A percentile compares a stretch with the other conserved stretches of the same genome.
phyloP scores from a whole-genome alignment of 2,888 invertebrate species.

The Caenorhabditis zanzibari region DNA sequence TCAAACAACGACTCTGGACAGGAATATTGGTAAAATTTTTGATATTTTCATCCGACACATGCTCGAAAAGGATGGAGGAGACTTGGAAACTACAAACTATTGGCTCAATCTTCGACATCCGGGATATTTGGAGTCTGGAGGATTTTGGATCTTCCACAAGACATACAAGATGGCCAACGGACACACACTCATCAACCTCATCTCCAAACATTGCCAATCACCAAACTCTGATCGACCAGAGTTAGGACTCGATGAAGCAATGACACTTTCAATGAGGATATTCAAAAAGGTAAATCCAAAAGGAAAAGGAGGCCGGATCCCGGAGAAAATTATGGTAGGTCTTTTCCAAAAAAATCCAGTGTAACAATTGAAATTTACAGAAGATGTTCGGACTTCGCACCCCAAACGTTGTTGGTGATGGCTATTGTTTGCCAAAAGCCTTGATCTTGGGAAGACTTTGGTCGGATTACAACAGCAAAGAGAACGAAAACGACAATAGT shows the following conservation, averaged over 20 bases:
- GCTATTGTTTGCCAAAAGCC: conserved; percentile 5
- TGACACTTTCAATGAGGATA: neutral
- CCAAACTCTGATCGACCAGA: neutral
- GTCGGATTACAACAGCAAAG: neutral
- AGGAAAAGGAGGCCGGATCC: neutral
- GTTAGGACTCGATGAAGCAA: neutral
- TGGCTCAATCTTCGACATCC: too few species aligned
- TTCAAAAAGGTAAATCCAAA: neutral
- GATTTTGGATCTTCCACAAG: too few species aligned
- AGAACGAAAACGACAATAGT: too few species aligned
- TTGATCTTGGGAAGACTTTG: neutral
- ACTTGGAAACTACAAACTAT: too few species aligned
- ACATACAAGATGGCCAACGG: too few species aligned
- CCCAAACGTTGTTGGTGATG: neutral
- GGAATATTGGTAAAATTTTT: too few species aligned
- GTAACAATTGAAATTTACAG: neutral
- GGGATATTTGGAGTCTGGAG: too few species aligned
- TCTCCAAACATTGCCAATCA: neutral
- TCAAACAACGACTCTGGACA: too few species aligned
- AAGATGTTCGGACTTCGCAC: neutral
- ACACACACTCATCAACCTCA: neutral
- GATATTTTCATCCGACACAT: too few species aligned
- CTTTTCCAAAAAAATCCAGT: too few species aligned
- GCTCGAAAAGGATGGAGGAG: too few species aligned
- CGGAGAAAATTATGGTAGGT: neutral